Evolutionary conservation across 2,888 invertebrate genomes (phyloP), one percentile per base, ranked within the genome.

Genomic region (Acanthopleura granulata): DNA sequence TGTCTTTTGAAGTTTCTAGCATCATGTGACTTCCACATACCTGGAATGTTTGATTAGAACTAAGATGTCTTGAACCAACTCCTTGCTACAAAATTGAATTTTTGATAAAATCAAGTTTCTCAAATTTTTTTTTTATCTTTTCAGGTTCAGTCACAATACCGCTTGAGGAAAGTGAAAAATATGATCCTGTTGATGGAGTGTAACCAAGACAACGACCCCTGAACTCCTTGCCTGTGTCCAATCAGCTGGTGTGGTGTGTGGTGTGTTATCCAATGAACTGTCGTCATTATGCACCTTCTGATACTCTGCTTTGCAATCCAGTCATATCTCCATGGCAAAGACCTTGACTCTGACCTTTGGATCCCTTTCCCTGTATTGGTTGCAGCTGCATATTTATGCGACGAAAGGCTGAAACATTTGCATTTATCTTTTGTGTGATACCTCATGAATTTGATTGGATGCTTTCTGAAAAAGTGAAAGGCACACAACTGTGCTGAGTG

Each of bases 131-230:
- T n/a, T 29, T n/a, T 78, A 15, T 50, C 51, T 40, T 79, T 76
- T 12, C 79, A 82, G 82, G 82, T 40, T 70, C 79, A 18, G 76
- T 81, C 11, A 81, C 81, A 57, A 77, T 82, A 50, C 80, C 82
- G 25, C 73, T 82, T 9, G 73, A 75, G 14, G 77, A 79, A 18
- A 75, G 80, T 30, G 80, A 80, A 22, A 66, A 72, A 22, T 81
- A 80, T 61, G 77, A 78, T 27, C 80, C 81, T 22, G 72, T 76
- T 18, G 81, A 78, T 74, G 80, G 75, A 27, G 82, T 82, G 12
- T 82, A 73, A 74, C 66, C 22, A 15, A 6, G 29, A 27, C 29
- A 22, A 27, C 25, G 66, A 40, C 40, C 40, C 9, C 9, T 40
- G 9, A 40, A 40, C 40, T n/a, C n/a, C n/a, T 40, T 40, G 40